phyloP scores from a whole-genome alignment of 2,888 invertebrate species.

The Ectemnius cavifrons region DNA sequence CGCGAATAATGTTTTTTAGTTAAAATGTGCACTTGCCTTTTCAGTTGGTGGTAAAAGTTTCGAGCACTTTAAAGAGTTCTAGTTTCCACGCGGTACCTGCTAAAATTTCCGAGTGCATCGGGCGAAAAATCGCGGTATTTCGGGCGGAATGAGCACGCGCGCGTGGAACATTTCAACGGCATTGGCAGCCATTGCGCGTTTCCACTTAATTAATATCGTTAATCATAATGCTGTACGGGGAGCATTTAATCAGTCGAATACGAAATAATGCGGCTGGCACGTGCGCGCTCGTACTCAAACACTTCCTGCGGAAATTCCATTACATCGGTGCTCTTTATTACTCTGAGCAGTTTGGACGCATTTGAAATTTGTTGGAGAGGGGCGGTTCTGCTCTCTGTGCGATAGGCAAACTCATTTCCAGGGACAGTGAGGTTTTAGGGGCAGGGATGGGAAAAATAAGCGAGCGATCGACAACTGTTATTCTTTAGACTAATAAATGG shows the following conservation, averaged over 20 bases:
- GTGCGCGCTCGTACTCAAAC: not conserved
- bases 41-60: too few species aligned
- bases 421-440: too few species aligned
- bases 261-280: conserved; percentile 14
- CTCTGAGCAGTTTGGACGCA: conserved; percentile 32
- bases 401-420: too few species aligned
- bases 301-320: conserved; percentile 30
- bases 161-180: not conserved
- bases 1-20: too few species aligned
- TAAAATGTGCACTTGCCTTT: too few species aligned
- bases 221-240: conserved; percentile 27
- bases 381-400: conserved; percentile 5
- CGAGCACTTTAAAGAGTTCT: too few species aligned
- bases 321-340: conserved; percentile 42
- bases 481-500: conserved; percentile 13
- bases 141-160: too few species aligned
- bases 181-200: conserved; percentile 11
- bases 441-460: conserved; percentile 13
- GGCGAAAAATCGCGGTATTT: too few species aligned
- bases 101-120: too few species aligned
- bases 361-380: conserved; percentile 35
- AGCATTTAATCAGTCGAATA: conserved; percentile 33
- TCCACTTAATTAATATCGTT: conserved; percentile 30
- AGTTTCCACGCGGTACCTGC: too few species aligned
- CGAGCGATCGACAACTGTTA: conserved; percentile 24